Base-by-base conservation (phyloP, 2,797 vertebrate species). In the Florisuga fusca region DNA sequence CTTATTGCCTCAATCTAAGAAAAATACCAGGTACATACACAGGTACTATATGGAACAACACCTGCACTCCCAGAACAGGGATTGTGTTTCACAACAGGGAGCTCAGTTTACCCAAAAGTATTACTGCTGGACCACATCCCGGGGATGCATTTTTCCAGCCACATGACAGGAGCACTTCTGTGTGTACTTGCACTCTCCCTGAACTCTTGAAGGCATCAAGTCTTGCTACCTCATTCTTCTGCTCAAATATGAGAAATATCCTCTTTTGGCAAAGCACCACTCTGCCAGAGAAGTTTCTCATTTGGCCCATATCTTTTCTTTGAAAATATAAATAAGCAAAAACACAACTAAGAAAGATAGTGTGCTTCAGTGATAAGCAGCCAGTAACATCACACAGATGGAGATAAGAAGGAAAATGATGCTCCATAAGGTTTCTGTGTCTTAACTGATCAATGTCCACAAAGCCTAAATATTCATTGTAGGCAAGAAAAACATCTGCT, bases 141-240 rank as follows among this genome's bases (percentile, higher is more conserved):
- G 64, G 46, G 58, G n/a, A n/a, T n/a, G 45, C 41, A 26, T 7
- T 33, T 61, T 46, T 51, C 8, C 58, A 61, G 4, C 15, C 5
- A 2, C 0, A 2, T 11, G 27, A 16, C 23, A 48, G 48, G 6
- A 68, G 7, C 0, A 0, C 57, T 58, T 20, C 15, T 4, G 5
- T 7, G 7, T 1, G 3, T 22, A 26, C 33, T 10, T 21, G 34
- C 7, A 33, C 5, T 11, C 29, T 31, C 27, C 16, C 38, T 17
- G 21, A 69, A 63, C n/a, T 55, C 58, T 12, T 29, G 29, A 77
- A 77, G n/a, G 9, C 46, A 48, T 50, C 53, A 7, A 1, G 14
- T 36, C 50, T 58, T 2, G 0, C 27, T 48, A 9, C 4, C 14
- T 18, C 45, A 19, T 5, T 53, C 38, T 73, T 69, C 31, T 26